Base-by-base conservation (phyloP, 2,888 invertebrate genomes). In the Proisotoma minuta region DNA sequence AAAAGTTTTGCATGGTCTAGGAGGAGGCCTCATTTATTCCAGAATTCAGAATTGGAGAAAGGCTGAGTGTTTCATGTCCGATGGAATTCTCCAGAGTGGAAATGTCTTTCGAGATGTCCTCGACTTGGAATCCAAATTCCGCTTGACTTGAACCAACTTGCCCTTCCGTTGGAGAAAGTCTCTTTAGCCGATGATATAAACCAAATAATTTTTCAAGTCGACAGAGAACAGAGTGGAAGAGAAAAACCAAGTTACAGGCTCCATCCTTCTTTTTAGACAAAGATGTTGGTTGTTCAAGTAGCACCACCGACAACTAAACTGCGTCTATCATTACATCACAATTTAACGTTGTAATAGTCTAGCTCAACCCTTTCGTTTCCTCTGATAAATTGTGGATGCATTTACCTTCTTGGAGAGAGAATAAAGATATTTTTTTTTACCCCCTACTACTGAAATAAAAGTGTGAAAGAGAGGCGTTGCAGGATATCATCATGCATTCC, bases 161-260 rank as follows among this genome's bases (percentile, higher is more conserved):
- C 22, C 5, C 22, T 18, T 34, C 4, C 39, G 10, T 62, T 26
- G 52, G 52, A 59, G 60, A 60, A 54, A 60, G 53, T 50, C 66
- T 65, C 62, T 59, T 65, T 66, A 63, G 66, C 60, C 62, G 65
- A 65, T 65, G 65, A 65, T 65, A 65, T 62, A 65, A 65, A 65
- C 65, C 59, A 60, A 57, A 65, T 65, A 65, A 65, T 65, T 65
- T 65, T 65, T 65, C 65, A 65, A 65, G 62, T 56, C 60, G 65
- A 65, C 65, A 62, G 65, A 62, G 62, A 62, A 65, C 65, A 65
- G 62, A 65, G 62, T 57, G 59, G 60, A 62, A 49, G 60, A 65
- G 60, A 60, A 65, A 61, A 65, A 54, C 60, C 59, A 43, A 58
- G 56, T 56, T 65, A 59, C 65, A 62, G 65, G 56, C 56, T 57